Evolutionary conservation across 2,797 vertebrate genomes (phyloP), one percentile per base, ranked within the genome.

Genomic region (Lateolabrax maculatus): DNA sequence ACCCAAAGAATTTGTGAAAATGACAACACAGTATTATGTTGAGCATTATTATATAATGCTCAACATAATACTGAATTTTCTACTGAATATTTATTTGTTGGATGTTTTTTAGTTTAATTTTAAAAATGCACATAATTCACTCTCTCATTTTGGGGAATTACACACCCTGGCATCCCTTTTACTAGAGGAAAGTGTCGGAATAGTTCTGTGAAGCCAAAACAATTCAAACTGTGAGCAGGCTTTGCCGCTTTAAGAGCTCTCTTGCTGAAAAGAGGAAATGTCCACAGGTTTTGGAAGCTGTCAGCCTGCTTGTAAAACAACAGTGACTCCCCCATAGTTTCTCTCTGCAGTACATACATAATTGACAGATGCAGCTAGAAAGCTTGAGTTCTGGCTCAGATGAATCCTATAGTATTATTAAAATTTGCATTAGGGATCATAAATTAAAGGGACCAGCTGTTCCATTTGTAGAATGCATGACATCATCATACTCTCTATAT

Each of bases 301-400:
- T 84, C 83, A 75, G 65, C 29, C 18, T 11, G 44, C 46, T 71
- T 70, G 67, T 61, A 66, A 34, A 75, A 88, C 81, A 85, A 75
- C 49, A 46, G 52, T 16, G n/a, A 3, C 27, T 64, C 41, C 85
- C 53, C 68, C 49, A 71, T 65, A 9, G 77, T 60, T 77, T 60
- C 48, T 79, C 64, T 79, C 75, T 77, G 44, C 75, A 81, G 55
- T n/a, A 57, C 75, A 82, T 83, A 29, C 62, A 83, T 79, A 79
- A 90, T 73, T 85, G 75, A 89, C 63, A 70, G 76, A 80, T 18
- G 51, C 71, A 52, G 6, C 75, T 1, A 41, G 41, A 82, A 60
- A 70, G 60, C 44, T 15, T 1, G 4, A 49, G 48, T 25, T 77
- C 27, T 3, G n/a, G 36, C 49, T 60, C 71, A 46, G 51, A 63